Conservation (phyloP, 2,797 vertebrate genomes). For the Erpetoichthys calabaricus region DNA sequence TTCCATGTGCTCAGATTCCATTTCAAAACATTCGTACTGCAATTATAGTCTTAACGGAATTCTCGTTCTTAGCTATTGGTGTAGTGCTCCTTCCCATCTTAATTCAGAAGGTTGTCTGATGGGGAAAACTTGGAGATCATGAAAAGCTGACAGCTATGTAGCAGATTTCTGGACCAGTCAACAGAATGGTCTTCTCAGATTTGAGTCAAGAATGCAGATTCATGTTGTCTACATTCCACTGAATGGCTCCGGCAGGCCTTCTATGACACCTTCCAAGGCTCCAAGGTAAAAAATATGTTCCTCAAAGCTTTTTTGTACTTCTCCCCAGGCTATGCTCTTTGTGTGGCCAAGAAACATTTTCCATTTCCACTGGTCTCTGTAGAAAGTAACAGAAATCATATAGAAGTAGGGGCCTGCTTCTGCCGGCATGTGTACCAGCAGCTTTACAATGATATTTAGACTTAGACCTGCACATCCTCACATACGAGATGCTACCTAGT, state of each 20-base stretch:
- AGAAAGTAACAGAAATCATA: slow-evolving; percentile 19
- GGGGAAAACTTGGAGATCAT: slow-evolving; percentile 5
- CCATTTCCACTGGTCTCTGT: slow-evolving; percentile 14
- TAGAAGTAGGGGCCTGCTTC: slow-evolving; percentile 32
- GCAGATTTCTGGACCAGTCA: slow-evolving; percentile 20
- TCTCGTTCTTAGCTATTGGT: too few relatives aligned
- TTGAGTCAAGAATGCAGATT: slow-evolving; percentile 23
- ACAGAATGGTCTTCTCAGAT: slow-evolving; percentile 29
- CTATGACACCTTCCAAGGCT: slow-evolving; percentile 17
- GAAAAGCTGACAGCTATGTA: slow-evolving; percentile 23
- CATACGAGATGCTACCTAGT: too few relatives aligned
- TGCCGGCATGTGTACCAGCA: slow-evolving; percentile 33
- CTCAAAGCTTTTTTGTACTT: slow-evolving; percentile 26
- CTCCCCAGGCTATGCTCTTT: slow-evolving; percentile 32
- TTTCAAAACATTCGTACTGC: too few relatives aligned
- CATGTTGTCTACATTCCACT: slow-evolving; percentile 32
- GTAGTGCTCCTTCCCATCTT: not conserved
- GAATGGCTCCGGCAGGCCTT: slow-evolving; percentile 24
- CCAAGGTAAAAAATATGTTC: slow-evolving; percentile 24
- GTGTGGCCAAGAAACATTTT: slow-evolving; percentile 31
- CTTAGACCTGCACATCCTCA: too few relatives aligned
- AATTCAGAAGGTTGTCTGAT: not conserved
- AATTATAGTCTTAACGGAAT: too few relatives aligned
- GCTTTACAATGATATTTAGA: too few relatives aligned
- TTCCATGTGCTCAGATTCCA: too few relatives aligned